phyloP scores from a whole-genome alignment of 1,140 invertebrate species.

The Drosophila nasuta region DNA sequence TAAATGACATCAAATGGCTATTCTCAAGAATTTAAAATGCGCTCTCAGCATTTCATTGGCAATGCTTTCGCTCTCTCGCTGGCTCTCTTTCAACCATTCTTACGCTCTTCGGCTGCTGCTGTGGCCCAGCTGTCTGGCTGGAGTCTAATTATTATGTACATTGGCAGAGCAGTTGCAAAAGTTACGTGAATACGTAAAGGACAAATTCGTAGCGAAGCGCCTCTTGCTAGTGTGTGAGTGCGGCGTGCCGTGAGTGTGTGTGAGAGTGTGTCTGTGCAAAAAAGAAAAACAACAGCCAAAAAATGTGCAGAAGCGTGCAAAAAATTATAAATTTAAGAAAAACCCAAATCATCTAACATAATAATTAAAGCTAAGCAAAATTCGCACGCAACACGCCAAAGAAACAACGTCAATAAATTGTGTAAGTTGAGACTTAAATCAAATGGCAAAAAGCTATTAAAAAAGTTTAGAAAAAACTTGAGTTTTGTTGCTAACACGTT shows the following conservation, averaged over 20 bases:
- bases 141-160: slow-evolving; percentile 54
- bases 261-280: slow-evolving; percentile 29
- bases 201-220: slow-evolving; percentile 38
- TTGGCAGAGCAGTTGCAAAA: slow-evolving; percentile 78
- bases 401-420: slow-evolving; percentile 25
- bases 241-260: slow-evolving; percentile 32
- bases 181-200: slow-evolving; percentile 79
- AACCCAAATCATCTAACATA: background rate
- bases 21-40: background rate
- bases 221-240: slow-evolving; percentile 13
- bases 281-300: slow-evolving; percentile 40
- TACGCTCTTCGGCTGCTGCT: slow-evolving; percentile 32
- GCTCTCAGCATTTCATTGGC: background rate
- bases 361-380: slow-evolving; percentile 14
- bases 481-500: slow-evolving; percentile 1
- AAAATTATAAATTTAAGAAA: slow-evolving; percentile 18
- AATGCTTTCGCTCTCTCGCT: slow-evolving; percentile 2
- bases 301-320: slow-evolving; percentile 49
- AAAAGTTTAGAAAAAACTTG: background rate
- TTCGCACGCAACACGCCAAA: background rate
- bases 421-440: slow-evolving; percentile 39
- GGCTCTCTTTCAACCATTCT: slow-evolving; percentile 20
- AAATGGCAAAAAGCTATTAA: slow-evolving; percentile 10
- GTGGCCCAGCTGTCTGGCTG: slow-evolving; percentile 74
- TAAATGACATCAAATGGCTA: background rate